phyloP scores from a whole-genome alignment of 2,888 invertebrate genomes.

The Drosophila neotestacea region DNA sequence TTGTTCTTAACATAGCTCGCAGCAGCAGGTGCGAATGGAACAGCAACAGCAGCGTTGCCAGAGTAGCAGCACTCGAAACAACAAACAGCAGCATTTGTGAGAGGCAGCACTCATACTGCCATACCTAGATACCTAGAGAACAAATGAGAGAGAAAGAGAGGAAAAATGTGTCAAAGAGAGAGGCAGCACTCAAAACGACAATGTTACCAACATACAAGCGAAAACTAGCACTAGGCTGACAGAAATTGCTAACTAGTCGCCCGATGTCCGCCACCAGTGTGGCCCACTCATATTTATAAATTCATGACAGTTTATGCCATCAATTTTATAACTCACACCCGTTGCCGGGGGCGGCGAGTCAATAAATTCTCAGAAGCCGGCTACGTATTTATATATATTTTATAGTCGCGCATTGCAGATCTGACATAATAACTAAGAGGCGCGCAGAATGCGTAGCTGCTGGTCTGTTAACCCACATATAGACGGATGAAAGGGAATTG shows the following conservation, averaged over 20 bases:
- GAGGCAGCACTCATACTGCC: too few relatives aligned
- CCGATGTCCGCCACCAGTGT: constrained; percentile 19
- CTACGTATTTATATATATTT: constrained; percentile 66
- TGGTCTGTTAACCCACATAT: constrained; percentile 61
- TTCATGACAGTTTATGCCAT: constrained; percentile 78
- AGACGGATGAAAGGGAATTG: constrained; percentile 10
- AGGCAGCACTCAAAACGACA: constrained; percentile 58
- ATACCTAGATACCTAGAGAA: too few relatives aligned
- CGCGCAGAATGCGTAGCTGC: constrained; percentile 78
- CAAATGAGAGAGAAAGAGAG: too few relatives aligned
- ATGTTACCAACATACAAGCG: constrained; percentile 83
- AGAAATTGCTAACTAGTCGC: constrained; percentile 33
- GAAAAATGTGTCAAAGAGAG: too few relatives aligned
- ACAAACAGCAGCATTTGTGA: constrained; percentile 22
- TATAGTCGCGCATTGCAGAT: constrained; percentile 83
- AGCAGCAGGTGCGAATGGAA: constrained; percentile 47
- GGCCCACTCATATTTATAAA: constrained; percentile 66
- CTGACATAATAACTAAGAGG: constrained; percentile 83
- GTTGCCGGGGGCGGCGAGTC: constrained; percentile 76
- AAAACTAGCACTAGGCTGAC: constrained; percentile 69
- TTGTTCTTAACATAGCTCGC: constrained; percentile 48
- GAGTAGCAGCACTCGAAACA: constrained; percentile 56
- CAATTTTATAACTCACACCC: constrained; percentile 80
- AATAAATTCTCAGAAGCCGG: constrained; percentile 80
- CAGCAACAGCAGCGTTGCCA: constrained; percentile 65